Conservation (phyloP, 2,797 vertebrate species). For the Clarias pachynema region DNA sequence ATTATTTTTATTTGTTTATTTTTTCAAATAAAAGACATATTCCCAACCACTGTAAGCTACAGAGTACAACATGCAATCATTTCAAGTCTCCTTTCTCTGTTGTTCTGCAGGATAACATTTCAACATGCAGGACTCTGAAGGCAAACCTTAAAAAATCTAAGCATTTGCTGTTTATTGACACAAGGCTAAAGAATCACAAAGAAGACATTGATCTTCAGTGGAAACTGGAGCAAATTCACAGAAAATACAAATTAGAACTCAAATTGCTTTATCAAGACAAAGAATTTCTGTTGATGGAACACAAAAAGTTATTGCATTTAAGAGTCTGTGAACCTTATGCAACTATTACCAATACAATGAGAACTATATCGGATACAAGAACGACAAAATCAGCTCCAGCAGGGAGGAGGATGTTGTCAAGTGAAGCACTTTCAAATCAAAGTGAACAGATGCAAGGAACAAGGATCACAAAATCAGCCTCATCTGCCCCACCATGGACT, state of each 20-base stretch:
- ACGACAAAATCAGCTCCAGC: slow-evolving; percentile 38
- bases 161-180: slow-evolving; percentile 54
- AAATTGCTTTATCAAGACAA: slow-evolving; percentile 66
- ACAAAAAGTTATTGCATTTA: slow-evolving; percentile 64
- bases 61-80: slow-evolving; percentile 7
- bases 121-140: slow-evolving; percentile 46
- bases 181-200: slow-evolving; percentile 70
- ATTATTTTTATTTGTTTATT: not conserved
- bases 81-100: not conserved
- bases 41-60: not conserved
- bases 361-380: slow-evolving; percentile 61
- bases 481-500: not conserved
- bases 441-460: not conserved
- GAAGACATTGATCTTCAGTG: slow-evolving; percentile 69
- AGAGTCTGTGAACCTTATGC: slow-evolving; percentile 73
- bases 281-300: slow-evolving; percentile 60
- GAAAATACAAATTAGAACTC: slow-evolving; percentile 62
- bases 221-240: slow-evolving; percentile 69
- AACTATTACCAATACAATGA: slow-evolving; percentile 72
- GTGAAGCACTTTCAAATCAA: slow-evolving; percentile 29
- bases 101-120: slow-evolving; percentile 11
- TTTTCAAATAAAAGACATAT: not conserved
- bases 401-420: slow-evolving; percentile 39
- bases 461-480: slow-evolving; percentile 61
- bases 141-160: slow-evolving; percentile 47